Base-by-base conservation (phyloP, 2,888 invertebrate genomes). In the Strigamia crassipes region DNA sequence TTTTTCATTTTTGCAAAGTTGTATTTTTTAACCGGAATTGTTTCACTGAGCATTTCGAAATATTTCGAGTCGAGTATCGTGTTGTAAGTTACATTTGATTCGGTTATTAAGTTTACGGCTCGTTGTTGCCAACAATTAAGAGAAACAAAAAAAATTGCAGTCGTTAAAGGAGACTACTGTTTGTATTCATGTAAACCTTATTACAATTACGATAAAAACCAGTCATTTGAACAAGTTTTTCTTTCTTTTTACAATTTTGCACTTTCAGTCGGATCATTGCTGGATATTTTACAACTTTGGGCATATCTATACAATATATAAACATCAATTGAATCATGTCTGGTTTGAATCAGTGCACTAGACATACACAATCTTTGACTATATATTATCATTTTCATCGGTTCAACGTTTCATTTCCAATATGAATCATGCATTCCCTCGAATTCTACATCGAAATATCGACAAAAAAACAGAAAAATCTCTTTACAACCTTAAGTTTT, bases 151-250 rank as follows among this genome's bases (percentile, higher is more conserved):
- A 73, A 73, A 73, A 15, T 27, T 73, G 27, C 23, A 27, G 73
- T 31, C 12, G 73, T 73, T 31, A 13, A 13, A 73, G 73, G 73
- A 73, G 73, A 73, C 27, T 31, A 73, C 23, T 73, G 73, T 73
- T 73, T 73, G 73, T 73, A 73, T 73, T 73, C 73, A 73, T 73
- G 73, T 73, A 73, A 73, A 31, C 27, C 73, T 73, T 73, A 73
- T 73, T 73, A 73, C 73, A 73, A 73, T 73, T 73, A 73, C 73
- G 73, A 73, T 73, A 73, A 73, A 73, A 73, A 73, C 27, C 56
- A 31, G 73, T 73, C 73, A 73, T 73, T 73, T 73, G 27, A 73
- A 73, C 73, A 73, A 23, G 23, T 27, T 73, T 73, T 31, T 23
- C 18, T 61, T 66, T 8, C 66, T 66, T 66, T 73, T 56, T 56